A percentile compares a stretch with the other conserved stretches of the same genome.
These are phyloP conservation scores for Arctopsyche grandis DNA, from an alignment of 1,140 invertebrate genomes.

Conservation along the genomic window DNA sequence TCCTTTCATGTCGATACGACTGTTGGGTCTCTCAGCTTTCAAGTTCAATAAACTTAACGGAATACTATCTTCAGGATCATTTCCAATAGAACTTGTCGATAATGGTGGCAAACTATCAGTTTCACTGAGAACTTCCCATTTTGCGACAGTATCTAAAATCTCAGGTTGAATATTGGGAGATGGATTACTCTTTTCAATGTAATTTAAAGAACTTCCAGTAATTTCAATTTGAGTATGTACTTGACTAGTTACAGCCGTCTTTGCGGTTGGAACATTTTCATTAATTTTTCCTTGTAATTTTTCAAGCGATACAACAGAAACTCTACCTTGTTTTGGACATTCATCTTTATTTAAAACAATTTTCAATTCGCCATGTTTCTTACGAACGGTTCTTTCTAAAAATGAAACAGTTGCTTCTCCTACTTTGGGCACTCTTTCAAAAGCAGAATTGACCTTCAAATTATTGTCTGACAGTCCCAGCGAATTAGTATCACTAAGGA, in stretches of 20 bases:
- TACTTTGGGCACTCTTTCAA: slow-evolving; percentile 72
- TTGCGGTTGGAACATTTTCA: slow-evolving; percentile 40
- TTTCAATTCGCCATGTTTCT: slow-evolving; percentile 62
- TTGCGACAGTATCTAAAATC: slow-evolving; percentile 61
- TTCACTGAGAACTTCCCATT: slow-evolving; percentile 69
- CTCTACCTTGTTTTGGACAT: slow-evolving; percentile 64
- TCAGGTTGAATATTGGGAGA: slow-evolving; percentile 18
- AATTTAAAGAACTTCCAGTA: slow-evolving; percentile 1
- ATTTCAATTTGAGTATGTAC: neutral
- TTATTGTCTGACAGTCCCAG: slow-evolving; percentile 57
- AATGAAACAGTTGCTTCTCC: slow-evolving; percentile 73
- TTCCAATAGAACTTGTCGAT: slow-evolving; percentile 60
- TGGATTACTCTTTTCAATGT: neutral
- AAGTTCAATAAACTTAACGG: slow-evolving; percentile 64
- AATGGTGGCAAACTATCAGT: slow-evolving; percentile 68
- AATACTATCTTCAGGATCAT: slow-evolving; percentile 66
- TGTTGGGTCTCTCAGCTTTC: slow-evolving; percentile 59
- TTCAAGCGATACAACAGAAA: slow-evolving; percentile 69
- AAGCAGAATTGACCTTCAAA: slow-evolving; percentile 62
- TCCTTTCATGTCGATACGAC: slow-evolving; percentile 59
- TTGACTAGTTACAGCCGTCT: neutral
- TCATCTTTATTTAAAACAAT: slow-evolving; percentile 64
- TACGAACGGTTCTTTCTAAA: slow-evolving; percentile 66
- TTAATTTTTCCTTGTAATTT: slow-evolving; percentile 66
- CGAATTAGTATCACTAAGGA: slow-evolving; percentile 57